Conservation (phyloP, 2,888 invertebrate species). For the Stenchaetothrips biformis region DNA sequence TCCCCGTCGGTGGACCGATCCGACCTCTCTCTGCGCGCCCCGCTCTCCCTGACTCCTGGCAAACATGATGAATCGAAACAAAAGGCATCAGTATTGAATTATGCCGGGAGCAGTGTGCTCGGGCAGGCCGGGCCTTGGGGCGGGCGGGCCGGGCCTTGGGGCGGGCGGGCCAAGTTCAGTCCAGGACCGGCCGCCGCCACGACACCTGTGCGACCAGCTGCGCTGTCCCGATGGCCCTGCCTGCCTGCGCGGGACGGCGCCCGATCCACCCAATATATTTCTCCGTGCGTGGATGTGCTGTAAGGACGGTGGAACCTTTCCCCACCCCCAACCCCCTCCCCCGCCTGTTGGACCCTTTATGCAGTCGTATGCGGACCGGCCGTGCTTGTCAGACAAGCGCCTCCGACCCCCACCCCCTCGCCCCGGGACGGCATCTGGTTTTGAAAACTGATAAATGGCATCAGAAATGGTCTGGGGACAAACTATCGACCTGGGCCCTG, state of each 20-base stretch:
- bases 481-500: background rate
- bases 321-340: background rate
- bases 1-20: no score
- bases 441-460: constrained; percentile 23
- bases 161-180: background rate
- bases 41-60: no score
- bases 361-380: background rate
- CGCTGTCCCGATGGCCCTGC: background rate
- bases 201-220: background rate
- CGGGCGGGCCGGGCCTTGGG: background rate
- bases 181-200: background rate
- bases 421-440: constrained; percentile 8
- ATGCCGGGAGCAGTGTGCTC: background rate
- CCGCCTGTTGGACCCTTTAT: background rate
- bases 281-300: background rate
- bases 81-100: background rate
- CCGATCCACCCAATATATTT: background rate
- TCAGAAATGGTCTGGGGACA: constrained; percentile 22
- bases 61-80: background rate
- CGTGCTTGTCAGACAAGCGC: background rate
- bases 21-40: no score
- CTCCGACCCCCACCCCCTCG: background rate
- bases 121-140: background rate
- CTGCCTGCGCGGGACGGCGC: background rate
- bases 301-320: background rate